Base-by-base conservation (phyloP, 2,113 vertebrate species). In the Scomber japonicus region DNA sequence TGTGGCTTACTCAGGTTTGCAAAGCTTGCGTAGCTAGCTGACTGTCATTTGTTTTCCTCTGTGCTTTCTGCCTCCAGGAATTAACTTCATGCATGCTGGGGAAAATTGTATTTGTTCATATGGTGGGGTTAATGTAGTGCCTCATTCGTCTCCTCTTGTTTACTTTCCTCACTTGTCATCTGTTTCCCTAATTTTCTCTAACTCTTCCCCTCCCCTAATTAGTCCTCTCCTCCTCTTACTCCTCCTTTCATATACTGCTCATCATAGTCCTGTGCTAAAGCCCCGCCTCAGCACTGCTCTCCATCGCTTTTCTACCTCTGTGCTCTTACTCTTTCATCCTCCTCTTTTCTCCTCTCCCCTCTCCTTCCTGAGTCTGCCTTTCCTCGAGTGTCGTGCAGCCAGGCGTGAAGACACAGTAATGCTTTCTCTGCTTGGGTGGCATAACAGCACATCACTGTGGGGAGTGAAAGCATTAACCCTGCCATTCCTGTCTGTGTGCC, bases 351-450 rank as follows among this genome's bases (percentile, higher is more conserved):
- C 51, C 56, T 71, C 73, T 65, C 50, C 53, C 51, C 40, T 73
- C 61, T 81, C 77, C 60, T 85, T 62, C 62, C 77, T 48, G 74
- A 81, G 71, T 64, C 81, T 86, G 73, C 72, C 89, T 91, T 81
- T 90, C 80, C 86, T 82, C 7, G 35, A 40, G 73, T 88, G 85
- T 83, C 74, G 88, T 86, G 90, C 92, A 94, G 84, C 88, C 91
- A 91, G 83, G 93, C 93, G 84, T 95, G 78, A 95, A 94, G 92
- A 87, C 92, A 83, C 91, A 82, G 88, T 92, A 93, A 94, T 93
- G 94, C 93, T 92, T 92, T 93, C 93, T 93, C 90, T 94, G 85
- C 92, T 91, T 87, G 83, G 90, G 87, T 93, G 93, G 91, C 91
- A 92, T 91, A 94, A 91, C 90, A 89, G 89, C 93, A 92, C 94